Evolutionary conservation across 2,888 invertebrate genomes (phyloP).

Genomic region (Laspeyria flexula): DNA sequence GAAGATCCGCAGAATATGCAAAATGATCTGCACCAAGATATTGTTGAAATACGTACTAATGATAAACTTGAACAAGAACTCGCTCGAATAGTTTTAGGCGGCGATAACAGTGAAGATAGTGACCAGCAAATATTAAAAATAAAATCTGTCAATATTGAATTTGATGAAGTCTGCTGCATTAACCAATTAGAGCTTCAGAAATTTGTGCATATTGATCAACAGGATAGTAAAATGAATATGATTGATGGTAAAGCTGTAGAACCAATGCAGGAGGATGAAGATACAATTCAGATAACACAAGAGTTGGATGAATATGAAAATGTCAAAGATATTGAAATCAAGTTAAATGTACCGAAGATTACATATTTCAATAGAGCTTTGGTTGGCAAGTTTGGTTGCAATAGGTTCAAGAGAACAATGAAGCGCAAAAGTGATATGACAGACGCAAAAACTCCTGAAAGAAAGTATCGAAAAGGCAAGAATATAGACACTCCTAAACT

Average conservation of each 20-base stretch:
- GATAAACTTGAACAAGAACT: conserved; percentile 16
- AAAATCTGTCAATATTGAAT: conserved; percentile 8
- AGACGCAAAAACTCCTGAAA: conserved; percentile 51
- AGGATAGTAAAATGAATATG: neutral
- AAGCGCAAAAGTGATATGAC: conserved; percentile 66
- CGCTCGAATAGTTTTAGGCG: conserved; percentile 10
- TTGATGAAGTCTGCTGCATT: conserved; percentile 25
- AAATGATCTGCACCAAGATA: conserved; percentile 14
- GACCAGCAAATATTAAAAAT: conserved; percentile 12
- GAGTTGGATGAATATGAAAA: conserved; percentile 29
- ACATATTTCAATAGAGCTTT: conserved; percentile 56
- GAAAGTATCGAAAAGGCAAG: conserved; percentile 72
- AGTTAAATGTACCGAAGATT: conserved; percentile 55
- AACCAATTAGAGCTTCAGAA: conserved; percentile 32
- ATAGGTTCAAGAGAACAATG: conserved; percentile 30
- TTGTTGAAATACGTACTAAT: conserved; percentile 14
- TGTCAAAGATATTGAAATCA: conserved; percentile 46
- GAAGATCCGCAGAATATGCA: too few species aligned
- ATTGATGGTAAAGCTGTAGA: conserved; percentile 52
- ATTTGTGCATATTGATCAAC: conserved; percentile 18
- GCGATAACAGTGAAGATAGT: neutral
- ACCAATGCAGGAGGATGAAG: conserved; percentile 46
- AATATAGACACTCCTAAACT: conserved; percentile 72
- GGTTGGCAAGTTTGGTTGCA: neutral
- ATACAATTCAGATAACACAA: conserved; percentile 29